Evolutionary conservation across 2,888 invertebrate species (phyloP), one percentile per base, ranked within the genome.

Genomic region (Chloroclystis v-ata): DNA sequence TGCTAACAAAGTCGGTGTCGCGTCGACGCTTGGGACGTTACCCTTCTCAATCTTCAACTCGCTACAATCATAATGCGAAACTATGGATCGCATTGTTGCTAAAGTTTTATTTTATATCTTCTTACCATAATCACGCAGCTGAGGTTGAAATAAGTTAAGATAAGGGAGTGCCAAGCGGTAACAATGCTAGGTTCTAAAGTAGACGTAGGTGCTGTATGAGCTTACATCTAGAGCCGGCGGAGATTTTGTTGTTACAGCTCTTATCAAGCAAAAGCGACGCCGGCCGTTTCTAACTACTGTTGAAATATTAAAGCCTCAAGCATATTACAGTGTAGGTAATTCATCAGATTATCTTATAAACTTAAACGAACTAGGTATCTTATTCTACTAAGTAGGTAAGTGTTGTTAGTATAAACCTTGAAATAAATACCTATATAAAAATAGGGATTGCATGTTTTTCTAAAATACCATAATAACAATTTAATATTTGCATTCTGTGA

Each of bases 1-100:
- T 74, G 79, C 78, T 82, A 79, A 82, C 82, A 81, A 82, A 82
- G 72, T 76, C 69, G 64, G 57, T 70, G 75, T 67, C 67, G 69
- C 56, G 64, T 54, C 64, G 57, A 63, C 68, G 72, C 63, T 52
- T 64, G 70, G 74, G 71, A 75, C 72, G 68, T 64, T 75, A 72
- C 75, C 73, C 71, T 72, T 70, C 76, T 73, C 77, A 78, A 77
- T 78, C 72, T 74, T 57, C 49, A 56, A 47, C 69, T 75, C 72
- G 69, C 69, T 72, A 72, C 69, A 72, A 72, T 72, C 69, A 71
- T 71, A 71, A 72, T 63, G 60, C 59, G 52, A 52, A 52, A 38
- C 43, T 44, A 44, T 41, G 42, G 51, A 53, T 60, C 56, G 56
- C 47, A 56, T 57, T 61, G 60, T 46, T 46, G 37, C 46, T 46